Base-by-base conservation (phyloP, 2,113 vertebrate genomes). In the Takifugu flavidus region DNA sequence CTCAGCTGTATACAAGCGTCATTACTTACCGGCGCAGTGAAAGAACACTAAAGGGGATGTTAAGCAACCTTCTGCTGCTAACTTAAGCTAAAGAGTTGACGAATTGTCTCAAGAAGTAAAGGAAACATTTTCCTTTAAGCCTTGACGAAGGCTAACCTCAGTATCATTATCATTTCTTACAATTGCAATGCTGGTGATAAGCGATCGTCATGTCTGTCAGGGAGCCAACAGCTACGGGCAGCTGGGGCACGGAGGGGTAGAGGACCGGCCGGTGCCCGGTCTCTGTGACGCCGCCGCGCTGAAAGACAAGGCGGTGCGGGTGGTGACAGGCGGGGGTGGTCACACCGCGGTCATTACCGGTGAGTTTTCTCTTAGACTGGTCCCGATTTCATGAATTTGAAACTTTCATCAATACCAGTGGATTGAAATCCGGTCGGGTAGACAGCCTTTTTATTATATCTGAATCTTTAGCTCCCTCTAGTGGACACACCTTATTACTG, bases 151-250 rank as follows among this genome's bases (percentile, higher is more conserved):
- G 11, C 4, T 20, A 4, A 47, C 25, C 5, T 26, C 10, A 27
- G 50, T 4, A 26, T 26, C 3, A 4, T 13, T 13, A 28, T 14
- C 12, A 28, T 25, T 13, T 27, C 10, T 11, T 8, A 8, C n/a
- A 12, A 25, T 7, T 25, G 8, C 8, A 25, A 11, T 28, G 20
- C 25, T 26, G 25, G 8, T 29, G 5, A 34, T 2, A 4, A 14
- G 28, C 31, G 0, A 34, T 4, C 10, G 25, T 26, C 7, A 2
- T 78, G 60, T 46, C 5, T 46, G 42, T 56, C 82, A 98, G 96
- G 96, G 95, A 65, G 93, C 95, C 14, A 98, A 98, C 87, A 96
- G 94, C 82, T 93, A 94, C 20, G 96, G 95, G 13, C 96, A 98
- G 46, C 93, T 97, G 74, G 94, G 95, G 25, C 92, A 92, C 69